These are phyloP conservation scores for Chunga burmeisteri DNA, from an alignment of 2,113 vertebrate genomes.

Conservation along the genomic window DNA sequence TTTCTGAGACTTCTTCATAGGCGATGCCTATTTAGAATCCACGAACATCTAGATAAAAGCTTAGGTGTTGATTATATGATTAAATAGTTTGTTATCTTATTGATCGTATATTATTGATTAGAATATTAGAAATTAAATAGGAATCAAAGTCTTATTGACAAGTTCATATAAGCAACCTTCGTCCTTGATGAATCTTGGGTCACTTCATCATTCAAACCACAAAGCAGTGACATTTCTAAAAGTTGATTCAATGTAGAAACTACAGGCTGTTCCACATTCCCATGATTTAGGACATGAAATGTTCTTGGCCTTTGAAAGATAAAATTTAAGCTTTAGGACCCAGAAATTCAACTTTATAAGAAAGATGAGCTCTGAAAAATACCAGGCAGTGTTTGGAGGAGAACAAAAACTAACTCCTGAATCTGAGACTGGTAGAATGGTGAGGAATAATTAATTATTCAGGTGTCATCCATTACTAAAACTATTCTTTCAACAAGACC, in stretches of 20 bases:
- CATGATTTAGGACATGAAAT: background rate
- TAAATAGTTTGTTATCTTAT: background rate
- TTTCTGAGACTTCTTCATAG: background rate
- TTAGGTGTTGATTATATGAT: background rate
- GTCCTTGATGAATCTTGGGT: background rate
- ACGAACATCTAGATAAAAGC: background rate
- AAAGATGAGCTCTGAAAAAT: background rate
- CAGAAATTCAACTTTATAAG: background rate
- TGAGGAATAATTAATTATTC: slow-evolving; percentile 53
- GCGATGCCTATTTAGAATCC: background rate
- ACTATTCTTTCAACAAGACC: slow-evolving; percentile 19
- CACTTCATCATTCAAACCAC: background rate
- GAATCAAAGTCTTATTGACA: background rate
- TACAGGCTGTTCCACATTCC: background rate
- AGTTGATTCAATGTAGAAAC: background rate
- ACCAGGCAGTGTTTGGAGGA: background rate
- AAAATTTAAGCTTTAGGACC: background rate
- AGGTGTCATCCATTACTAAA: slow-evolving; percentile 41
- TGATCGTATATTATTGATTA: background rate
- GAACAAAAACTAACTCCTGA: background rate
- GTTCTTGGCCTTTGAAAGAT: slow-evolving; percentile 2
- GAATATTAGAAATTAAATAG: background rate
- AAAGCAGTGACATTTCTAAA: background rate
- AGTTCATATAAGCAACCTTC: background rate
- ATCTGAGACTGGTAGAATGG: background rate